Base-by-base conservation (phyloP, 1,140 invertebrate genomes). In the Caerostris darwini region DNA sequence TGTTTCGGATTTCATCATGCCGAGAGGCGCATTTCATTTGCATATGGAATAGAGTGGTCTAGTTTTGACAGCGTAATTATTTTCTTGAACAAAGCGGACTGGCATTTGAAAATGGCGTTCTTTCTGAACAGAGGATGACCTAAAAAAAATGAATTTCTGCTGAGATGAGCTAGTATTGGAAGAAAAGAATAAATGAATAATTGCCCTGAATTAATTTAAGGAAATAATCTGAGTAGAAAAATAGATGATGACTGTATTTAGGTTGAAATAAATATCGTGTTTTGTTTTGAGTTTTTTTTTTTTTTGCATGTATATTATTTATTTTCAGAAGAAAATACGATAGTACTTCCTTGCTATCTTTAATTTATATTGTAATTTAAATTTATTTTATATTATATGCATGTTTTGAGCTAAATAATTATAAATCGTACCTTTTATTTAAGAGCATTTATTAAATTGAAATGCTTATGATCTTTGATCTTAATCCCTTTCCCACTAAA, bases 31-130 rank as follows among this genome's bases (percentile, higher is more conserved):
- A 2, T n/a, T 58, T 83, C 82, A 83, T 83, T 83, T 83, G 82
- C 82, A 83, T 83, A 19, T 83, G 82, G 82, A 83, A 58, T 83
- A 19, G 10, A 54, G 57, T n/a, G 82, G 14, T 58, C 82, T 19
- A n/a, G 53, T 83, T n/a, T 83, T 83, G 82, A 83, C 82, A 83
- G 53, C 14, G n/a, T 83, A 83, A 83, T 83, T 83, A 83, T 83
- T 83, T 83, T 83, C 7, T 7, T 34, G 19, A 10, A 34, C 69
- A 50, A 10, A 77, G 69, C 34, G 50, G 50, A 34, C 69, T 34
- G 19, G 69, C 34, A 12, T 77, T 77, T 10, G 10, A 12, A 77
- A 61, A 77, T 77, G 34, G 69, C 50, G 10, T 34, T 77, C 34
- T 34, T 50, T 77, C 19, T 7, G 19, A 77, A 50, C 69, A n/a